Evolutionary conservation across 2,797 vertebrate species (phyloP).

Genomic region (Lithobates sylvaticus): DNA sequence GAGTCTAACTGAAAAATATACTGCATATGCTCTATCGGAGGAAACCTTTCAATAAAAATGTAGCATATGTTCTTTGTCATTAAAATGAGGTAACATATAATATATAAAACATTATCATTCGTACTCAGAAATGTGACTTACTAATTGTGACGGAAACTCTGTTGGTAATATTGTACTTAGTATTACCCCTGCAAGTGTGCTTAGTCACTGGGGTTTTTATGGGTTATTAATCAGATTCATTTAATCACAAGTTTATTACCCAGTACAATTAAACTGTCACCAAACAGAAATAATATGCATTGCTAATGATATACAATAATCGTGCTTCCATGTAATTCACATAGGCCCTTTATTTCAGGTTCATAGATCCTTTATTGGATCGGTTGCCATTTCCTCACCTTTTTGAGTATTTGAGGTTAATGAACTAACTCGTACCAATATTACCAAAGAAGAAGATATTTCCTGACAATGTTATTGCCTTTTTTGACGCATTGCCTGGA

Average conservation of each 20-base stretch:
- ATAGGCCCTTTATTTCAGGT: neutral
- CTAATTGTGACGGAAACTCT: neutral
- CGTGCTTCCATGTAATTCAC: neutral
- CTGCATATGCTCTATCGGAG: neutral
- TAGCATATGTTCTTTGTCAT: neutral
- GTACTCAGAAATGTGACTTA: neutral
- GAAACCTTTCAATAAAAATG: neutral
- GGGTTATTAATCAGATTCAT: neutral
- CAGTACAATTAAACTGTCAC: neutral
- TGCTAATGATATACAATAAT: neutral
- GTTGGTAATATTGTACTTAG: neutral
- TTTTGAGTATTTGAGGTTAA: neutral
- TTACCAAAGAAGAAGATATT: neutral
- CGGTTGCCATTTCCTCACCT: neutral
- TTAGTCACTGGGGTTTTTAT: neutral
- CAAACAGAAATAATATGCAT: conserved; percentile 1
- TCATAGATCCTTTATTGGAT: neutral
- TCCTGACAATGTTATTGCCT: neutral
- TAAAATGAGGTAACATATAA: neutral
- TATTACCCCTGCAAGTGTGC: neutral
- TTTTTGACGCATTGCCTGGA: neutral
- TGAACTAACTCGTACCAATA: neutral
- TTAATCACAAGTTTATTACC: conserved; percentile 6
- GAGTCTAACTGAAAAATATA: neutral
- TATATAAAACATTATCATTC: neutral